Conservation (phyloP, 2,888 invertebrate genomes). For the Panopea generosa region DNA sequence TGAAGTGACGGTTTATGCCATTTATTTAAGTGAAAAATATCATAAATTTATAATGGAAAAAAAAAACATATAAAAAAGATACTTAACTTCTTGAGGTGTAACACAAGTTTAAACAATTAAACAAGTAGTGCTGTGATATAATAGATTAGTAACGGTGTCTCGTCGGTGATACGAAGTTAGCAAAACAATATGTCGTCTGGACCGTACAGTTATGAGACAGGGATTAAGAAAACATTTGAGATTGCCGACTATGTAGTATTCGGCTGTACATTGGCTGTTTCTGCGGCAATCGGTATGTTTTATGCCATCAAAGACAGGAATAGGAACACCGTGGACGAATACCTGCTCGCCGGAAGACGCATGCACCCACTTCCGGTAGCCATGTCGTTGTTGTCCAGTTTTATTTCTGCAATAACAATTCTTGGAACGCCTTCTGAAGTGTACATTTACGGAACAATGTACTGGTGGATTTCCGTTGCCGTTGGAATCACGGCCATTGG, state of each 20-base stretch:
- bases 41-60: too few relatives aligned
- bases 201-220: conserved; percentile 59
- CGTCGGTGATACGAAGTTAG: too few relatives aligned
- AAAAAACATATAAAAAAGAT: too few relatives aligned
- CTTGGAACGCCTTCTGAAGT: conserved; percentile 77
- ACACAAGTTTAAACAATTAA: too few relatives aligned
- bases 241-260: conserved; percentile 72
- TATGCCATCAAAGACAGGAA: conserved; percentile 69
- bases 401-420: conserved; percentile 80
- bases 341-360: conserved; percentile 72
- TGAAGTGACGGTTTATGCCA: too few relatives aligned
- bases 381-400: conserved; percentile 77
- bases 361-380: conserved; percentile 75
- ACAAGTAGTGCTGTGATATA: too few relatives aligned
- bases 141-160: too few relatives aligned
- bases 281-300: conserved; percentile 72
- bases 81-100: too few relatives aligned
- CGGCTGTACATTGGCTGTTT: conserved; percentile 59
- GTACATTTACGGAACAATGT: conserved; percentile 73
- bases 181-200: conserved; percentile 44
- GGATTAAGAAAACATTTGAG: conserved; percentile 41
- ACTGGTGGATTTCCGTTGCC: conserved; percentile 61
- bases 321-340: conserved; percentile 66
- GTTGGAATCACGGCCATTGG: conserved; percentile 72
- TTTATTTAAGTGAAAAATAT: too few relatives aligned